Evolutionary conservation across 2,888 invertebrate genomes (phyloP).

Genomic region (Acronicta leporina): DNA sequence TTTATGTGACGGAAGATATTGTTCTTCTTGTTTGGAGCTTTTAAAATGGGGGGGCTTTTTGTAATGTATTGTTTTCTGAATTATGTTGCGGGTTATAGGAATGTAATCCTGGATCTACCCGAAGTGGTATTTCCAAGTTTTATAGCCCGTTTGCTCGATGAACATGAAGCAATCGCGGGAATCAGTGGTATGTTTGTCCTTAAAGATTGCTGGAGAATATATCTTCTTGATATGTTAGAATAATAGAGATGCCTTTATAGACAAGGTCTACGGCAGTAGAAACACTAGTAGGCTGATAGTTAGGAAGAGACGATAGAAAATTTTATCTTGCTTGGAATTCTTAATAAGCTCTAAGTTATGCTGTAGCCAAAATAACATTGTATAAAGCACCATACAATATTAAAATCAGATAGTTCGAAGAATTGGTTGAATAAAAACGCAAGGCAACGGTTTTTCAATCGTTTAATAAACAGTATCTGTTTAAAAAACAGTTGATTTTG

Average conservation of each 20-base stretch:
- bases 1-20: constrained; percentile 87
- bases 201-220: too few species aligned
- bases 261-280: too few species aligned
- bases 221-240: too few species aligned
- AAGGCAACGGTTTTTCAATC: constrained; percentile 18
- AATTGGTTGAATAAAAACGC: constrained; percentile 4
- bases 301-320: too few species aligned
- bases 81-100: constrained; percentile 48
- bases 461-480: constrained; percentile 31
- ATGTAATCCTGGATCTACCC: constrained; percentile 37
- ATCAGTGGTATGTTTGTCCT: too few species aligned
- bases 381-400: too few species aligned
- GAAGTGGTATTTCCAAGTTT: constrained; percentile 8
- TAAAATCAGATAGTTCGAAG: background rate
- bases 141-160: background rate
- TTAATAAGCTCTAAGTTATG: too few species aligned
- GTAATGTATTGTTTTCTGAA: constrained; percentile 59
- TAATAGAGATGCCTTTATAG: too few species aligned
- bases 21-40: constrained; percentile 66
- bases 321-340: too few species aligned
- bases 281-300: too few species aligned
- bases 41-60: constrained; percentile 53
- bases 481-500: constrained; percentile 33
- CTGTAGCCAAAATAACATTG: too few species aligned
- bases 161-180: too few species aligned